Conservation (phyloP, 2,888 invertebrate species). For the Melieria omissa region DNA sequence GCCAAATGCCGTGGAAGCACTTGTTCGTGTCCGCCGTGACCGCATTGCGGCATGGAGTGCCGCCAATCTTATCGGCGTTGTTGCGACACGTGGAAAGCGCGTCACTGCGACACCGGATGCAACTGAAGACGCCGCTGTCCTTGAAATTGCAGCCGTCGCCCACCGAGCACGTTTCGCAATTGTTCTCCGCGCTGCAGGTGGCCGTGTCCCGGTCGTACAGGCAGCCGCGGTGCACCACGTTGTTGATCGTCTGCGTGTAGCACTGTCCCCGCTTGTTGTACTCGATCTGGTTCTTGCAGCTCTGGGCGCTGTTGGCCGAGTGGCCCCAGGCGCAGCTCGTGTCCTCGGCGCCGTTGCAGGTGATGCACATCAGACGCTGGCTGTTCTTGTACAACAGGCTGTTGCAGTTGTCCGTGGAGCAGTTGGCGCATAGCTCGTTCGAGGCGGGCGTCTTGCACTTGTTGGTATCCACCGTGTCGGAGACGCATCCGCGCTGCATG, state of each 20-base stretch:
- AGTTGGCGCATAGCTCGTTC: constrained; percentile 44
- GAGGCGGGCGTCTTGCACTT: constrained; percentile 42
- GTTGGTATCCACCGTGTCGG: constrained; percentile 39
- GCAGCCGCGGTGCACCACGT: constrained; percentile 46
- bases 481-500: constrained; percentile 53
- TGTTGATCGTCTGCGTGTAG: constrained; percentile 40
- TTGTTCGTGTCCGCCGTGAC: constrained; percentile 25
- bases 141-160: constrained; percentile 45
- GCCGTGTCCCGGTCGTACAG: constrained; percentile 41
- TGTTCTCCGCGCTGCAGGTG: constrained; percentile 21
- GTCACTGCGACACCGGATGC: constrained; percentile 53
- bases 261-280: constrained; percentile 45
- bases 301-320: constrained; percentile 15
- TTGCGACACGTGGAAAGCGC: constrained; percentile 19
- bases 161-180: constrained; percentile 43
- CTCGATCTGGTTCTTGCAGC: constrained; percentile 43
- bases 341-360: constrained; percentile 39
- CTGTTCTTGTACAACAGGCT: constrained; percentile 24
- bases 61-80: constrained; percentile 1
- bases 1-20: constrained; percentile 51
- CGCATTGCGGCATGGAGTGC: constrained; percentile 40
- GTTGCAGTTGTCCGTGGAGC: constrained; percentile 48
- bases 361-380: constrained; percentile 44
- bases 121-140: constrained; percentile 38
- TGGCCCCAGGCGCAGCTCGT: constrained; percentile 43